Evolutionary conservation across 2,797 vertebrate genomes (phyloP), one percentile per base, ranked within the genome.

Genomic region (Gymnothorax javanicus): DNA sequence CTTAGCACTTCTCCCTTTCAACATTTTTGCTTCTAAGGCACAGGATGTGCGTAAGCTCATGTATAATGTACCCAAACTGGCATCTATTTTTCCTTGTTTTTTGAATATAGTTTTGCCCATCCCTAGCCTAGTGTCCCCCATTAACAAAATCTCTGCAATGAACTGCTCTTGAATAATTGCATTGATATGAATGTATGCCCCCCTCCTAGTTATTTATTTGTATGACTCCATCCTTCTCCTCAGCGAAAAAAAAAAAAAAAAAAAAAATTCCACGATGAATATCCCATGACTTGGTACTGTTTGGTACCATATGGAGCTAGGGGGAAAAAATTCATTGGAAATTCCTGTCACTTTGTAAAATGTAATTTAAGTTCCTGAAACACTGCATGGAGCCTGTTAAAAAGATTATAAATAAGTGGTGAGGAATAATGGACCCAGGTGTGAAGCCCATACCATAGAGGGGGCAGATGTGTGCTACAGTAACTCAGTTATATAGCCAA

Each of bases 281-380:
- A 69, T 75, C 23, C 25, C 4, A 23, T 27, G 43, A 59, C 58
- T 57, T 43, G 59, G 15, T 67, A 67, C 25, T 43, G 15, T 67
- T 75, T 25, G 23, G 88, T 84, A 73, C 84, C 88, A 79, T 85
- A 83, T 85, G 84, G 83, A 87, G 86, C 56, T 82, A 87, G 88
- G 58, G 83, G 56, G 84, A 84, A 82, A 54, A 84, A 87, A 85
- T 84, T 86, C 85, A 89, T 91, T 90, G 87, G 86, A 89, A 92
- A 89, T 86, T 77, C 83, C 91, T 90, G 90, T 91, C 89, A 91
- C 89, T 88, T 91, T 90, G 88, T 90, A 91, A 91, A 77, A 91
- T 88, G 87, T 90, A 91, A 93, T 92, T 89, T 88, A 20, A 90
- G 90, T 92, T 91, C 90, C 89, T 90, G 67, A 87, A 90, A 89